Base-by-base conservation (phyloP, 2,888 invertebrate genomes). In the Octodonta nipae region DNA sequence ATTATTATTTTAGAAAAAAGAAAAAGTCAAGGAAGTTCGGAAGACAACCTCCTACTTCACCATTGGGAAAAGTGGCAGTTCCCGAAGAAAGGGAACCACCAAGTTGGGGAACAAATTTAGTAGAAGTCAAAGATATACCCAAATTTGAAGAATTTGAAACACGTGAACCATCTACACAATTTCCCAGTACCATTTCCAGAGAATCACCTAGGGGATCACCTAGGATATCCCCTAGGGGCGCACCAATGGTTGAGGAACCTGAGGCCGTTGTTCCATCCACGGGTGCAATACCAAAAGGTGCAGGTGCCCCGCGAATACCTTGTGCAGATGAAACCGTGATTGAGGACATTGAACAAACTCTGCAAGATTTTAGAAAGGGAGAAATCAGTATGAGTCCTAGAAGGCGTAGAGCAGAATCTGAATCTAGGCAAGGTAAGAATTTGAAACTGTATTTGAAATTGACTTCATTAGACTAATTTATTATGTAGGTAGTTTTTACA, bases 41-140 rank as follows among this genome's bases (percentile, higher is more conserved):
- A 2, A 39, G 41, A 27, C 39, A 43, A 3, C 50, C 51, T 7
- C 51, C 50, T 6, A 38, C 46, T 1, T 41, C 46, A 6, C 53
- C 52, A 2, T 33, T 56, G n/a, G 55, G 54, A 2, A 36, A 37
- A 12, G 35, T 43, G 3, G 32, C 38, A 1, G 32, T 33, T n/a
- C 29, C 35, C 6, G 54, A 52, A 17, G 53, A 51, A 5, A 41
- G 57, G 26, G 33, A 38, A 4, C 50, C 54, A 1, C 57, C 59
- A 10, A 56, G 54, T 3, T 61, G 61, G 61, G 60, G 60, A 15
- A 58, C 60, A 2, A 61, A 60, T 38, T 43, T 60, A 11, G 41
- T 59, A 13, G 48, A 56, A 11, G 54, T 58, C 2, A 38, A 42
- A 12, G 54, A 47, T 11, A 2, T 20, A 3, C 24, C 28, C 8